These are phyloP conservation scores for Brachionus plicatilis DNA, from an alignment of 1,140 invertebrate genomes.

Conservation along the genomic window DNA sequence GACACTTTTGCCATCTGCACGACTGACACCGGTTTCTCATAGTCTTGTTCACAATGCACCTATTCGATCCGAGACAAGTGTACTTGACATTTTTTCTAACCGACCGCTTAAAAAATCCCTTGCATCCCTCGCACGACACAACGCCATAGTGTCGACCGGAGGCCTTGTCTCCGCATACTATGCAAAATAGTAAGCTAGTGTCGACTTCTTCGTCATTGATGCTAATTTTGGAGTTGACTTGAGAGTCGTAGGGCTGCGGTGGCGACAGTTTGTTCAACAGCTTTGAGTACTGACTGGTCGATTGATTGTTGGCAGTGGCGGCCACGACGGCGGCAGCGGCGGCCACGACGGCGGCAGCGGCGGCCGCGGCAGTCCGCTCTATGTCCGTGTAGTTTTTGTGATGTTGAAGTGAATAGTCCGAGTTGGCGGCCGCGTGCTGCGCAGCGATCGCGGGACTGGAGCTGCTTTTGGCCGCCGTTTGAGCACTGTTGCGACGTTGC, in stretches of 20 bases:
- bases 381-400: constrained; percentile 7
- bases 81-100: constrained; percentile 91
- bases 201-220: constrained; percentile 32
- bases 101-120: constrained; percentile 66
- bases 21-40: constrained; percentile 67
- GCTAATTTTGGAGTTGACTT: background rate
- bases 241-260: background rate
- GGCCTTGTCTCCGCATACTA: constrained; percentile 95
- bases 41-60: constrained; percentile 86
- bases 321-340: background rate
- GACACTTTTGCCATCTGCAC: constrained; percentile 83
- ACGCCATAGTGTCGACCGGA: constrained; percentile 98
- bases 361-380: background rate
- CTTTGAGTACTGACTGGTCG: background rate
- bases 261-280: background rate
- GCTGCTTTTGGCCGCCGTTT: background rate
- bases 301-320: background rate
- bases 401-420: background rate
- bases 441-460: background rate
- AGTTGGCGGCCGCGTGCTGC: background rate
- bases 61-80: constrained; percentile 84
- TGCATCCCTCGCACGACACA: constrained; percentile 89
- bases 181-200: constrained; percentile 67
- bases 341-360: background rate
- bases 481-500: background rate